These are phyloP conservation scores for Lagria hirta DNA, from an alignment of 2,888 invertebrate species.

Conservation along the genomic window DNA sequence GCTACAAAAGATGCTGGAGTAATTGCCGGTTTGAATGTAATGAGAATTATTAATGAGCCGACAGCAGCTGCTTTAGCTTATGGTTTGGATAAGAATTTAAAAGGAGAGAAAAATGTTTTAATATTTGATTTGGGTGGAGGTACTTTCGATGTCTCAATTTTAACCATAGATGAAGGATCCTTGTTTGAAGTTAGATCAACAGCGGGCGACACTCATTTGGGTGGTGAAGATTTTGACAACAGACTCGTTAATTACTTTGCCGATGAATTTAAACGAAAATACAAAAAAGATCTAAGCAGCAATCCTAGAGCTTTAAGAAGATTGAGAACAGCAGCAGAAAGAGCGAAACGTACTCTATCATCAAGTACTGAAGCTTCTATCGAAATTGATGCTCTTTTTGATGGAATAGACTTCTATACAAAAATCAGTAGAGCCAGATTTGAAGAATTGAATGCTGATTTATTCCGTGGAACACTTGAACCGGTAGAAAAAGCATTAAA, in stretches of 20 bases:
- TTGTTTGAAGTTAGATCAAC: slow-evolving; percentile 78
- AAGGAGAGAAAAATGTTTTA: slow-evolving; percentile 64
- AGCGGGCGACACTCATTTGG: slow-evolving; percentile 79
- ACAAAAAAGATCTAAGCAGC: slow-evolving; percentile 53
- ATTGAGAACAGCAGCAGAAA: slow-evolving; percentile 56
- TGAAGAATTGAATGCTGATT: slow-evolving; percentile 72
- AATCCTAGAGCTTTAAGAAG: slow-evolving; percentile 54
- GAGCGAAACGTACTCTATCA: slow-evolving; percentile 65
- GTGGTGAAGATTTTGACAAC: slow-evolving; percentile 68
- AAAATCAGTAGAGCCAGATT: slow-evolving; percentile 73
- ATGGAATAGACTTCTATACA: slow-evolving; percentile 73
- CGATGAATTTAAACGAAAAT: slow-evolving; percentile 59
- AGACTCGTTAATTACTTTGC: slow-evolving; percentile 59
- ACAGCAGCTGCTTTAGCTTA: slow-evolving; percentile 76
- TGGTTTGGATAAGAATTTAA: slow-evolving; percentile 67
- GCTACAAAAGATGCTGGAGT: slow-evolving; percentile 79
- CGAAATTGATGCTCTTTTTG: slow-evolving; percentile 74
- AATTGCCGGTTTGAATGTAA: slow-evolving; percentile 71
- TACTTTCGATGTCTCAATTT: slow-evolving; percentile 79
- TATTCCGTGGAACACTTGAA: slow-evolving; percentile 49
- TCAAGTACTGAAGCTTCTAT: slow-evolving; percentile 75
- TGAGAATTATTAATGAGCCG: slow-evolving; percentile 80
- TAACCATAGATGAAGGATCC: slow-evolving; percentile 76
- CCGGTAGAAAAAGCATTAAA: slow-evolving; percentile 19
- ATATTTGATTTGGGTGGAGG: slow-evolving; percentile 64